Conservation (phyloP, 2,113 vertebrate genomes). For the Eulemur rufifrons region DNA sequence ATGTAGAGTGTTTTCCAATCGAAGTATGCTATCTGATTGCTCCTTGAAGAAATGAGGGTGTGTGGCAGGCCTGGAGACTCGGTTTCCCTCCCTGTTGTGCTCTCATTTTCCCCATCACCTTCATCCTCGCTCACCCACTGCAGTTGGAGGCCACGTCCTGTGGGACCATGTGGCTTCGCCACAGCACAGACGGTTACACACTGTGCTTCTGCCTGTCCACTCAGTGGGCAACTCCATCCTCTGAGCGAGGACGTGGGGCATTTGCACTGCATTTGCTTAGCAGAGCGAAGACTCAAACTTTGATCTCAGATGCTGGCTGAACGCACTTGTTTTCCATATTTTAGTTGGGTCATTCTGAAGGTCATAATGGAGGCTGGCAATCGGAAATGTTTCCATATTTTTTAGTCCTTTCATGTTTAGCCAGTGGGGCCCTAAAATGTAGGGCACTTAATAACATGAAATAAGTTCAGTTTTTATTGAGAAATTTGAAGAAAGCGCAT, state of each 20-base stretch:
- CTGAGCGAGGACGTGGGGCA: accelerated
- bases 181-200: background rate
- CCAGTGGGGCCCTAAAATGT: conserved; percentile 33
- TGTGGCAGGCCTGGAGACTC: conserved; percentile 7
- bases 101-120: background rate
- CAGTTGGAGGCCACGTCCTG: background rate
- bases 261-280: background rate
- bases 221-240: background rate
- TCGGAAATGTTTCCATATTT: conserved; percentile 58
- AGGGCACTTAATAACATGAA: conserved; percentile 45
- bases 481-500: background rate
- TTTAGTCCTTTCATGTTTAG: conserved; percentile 42
- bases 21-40: conserved; percentile 58
- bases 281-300: conserved; percentile 5
- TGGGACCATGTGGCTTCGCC: background rate
- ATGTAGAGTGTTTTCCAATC: conserved; percentile 63
- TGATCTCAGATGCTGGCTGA: conserved; percentile 38
- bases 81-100: background rate
- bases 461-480: background rate
- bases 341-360: background rate
- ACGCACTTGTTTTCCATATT: background rate
- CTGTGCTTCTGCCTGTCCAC: background rate
- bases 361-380: conserved; percentile 43
- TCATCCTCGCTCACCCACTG: background rate
- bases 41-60: conserved; percentile 37